Evolutionary conservation across 1,140 invertebrate genomes (phyloP).

Genomic region (Zaprionus ornatus): DNA sequence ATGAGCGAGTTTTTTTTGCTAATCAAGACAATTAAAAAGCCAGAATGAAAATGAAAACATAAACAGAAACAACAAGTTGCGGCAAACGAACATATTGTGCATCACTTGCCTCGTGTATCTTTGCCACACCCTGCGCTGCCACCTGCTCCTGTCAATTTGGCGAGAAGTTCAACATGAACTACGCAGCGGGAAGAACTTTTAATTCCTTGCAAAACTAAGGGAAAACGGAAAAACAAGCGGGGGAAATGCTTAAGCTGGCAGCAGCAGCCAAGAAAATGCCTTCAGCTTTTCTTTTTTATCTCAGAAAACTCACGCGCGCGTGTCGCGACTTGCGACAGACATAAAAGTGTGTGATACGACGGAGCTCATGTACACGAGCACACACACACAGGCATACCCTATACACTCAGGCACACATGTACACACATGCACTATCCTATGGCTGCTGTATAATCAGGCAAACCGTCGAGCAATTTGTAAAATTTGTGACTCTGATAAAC

Average conservation of each 20-base stretch:
- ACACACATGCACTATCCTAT: slow-evolving; percentile 20
- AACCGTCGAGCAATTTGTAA: slow-evolving; percentile 55
- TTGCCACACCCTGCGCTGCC: neutral
- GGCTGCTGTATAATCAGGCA: slow-evolving; percentile 44
- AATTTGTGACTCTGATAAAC: slow-evolving; percentile 42
- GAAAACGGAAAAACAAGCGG: slow-evolving; percentile 1
- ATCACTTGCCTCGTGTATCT: neutral
- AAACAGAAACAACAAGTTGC: slow-evolving; percentile 9
- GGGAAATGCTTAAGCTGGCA: slow-evolving; percentile 37
- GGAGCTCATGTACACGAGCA: neutral
- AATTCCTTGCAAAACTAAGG: slow-evolving; percentile 46
- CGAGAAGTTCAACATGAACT: slow-evolving; percentile 39
- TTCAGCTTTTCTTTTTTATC: slow-evolving; percentile 48
- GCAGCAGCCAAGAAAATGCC: slow-evolving; percentile 16
- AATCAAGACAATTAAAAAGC: slow-evolving; percentile 37
- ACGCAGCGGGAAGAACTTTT: slow-evolving; percentile 46
- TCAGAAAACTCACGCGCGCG: slow-evolving; percentile 21
- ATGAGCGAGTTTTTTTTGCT: slow-evolving; percentile 24
- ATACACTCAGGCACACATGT: slow-evolving; percentile 3
- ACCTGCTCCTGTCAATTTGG: neutral
- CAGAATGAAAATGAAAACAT: slow-evolving; percentile 3
- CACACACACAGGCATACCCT: neutral
- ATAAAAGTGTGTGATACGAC: slow-evolving; percentile 31
- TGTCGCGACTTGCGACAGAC: slow-evolving; percentile 30
- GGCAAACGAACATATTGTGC: neutral